Conservation (phyloP, 2,797 vertebrate genomes). For the Simalia tracyae region DNA sequence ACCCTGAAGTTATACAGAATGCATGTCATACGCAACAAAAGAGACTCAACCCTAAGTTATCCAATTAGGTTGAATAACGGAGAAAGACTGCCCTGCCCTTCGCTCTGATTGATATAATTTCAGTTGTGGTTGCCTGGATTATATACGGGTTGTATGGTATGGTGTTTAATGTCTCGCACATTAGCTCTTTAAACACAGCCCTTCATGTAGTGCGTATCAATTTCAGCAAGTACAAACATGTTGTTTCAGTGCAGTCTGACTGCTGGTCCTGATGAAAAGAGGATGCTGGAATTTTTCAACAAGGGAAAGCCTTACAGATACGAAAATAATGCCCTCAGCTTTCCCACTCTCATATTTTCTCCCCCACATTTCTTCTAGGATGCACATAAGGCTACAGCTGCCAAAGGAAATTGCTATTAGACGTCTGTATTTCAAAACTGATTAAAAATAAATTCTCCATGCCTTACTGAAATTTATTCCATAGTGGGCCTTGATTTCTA, state of each 20-base stretch:
- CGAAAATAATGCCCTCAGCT: slow-evolving; percentile 41
- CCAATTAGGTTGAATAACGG: slow-evolving; percentile 51
- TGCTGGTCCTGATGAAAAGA: slow-evolving; percentile 53
- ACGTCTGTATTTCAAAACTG: slow-evolving; percentile 65
- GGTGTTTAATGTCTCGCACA: slow-evolving; percentile 63
- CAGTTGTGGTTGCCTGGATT: slow-evolving; percentile 46
- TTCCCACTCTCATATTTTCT: slow-evolving; percentile 50
- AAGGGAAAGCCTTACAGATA: slow-evolving; percentile 42
- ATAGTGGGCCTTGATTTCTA: slow-evolving; percentile 58
- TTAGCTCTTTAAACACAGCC: slow-evolving; percentile 59
- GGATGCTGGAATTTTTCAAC: slow-evolving; percentile 52
- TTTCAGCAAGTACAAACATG: slow-evolving; percentile 43
- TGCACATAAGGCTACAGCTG: slow-evolving; percentile 54
- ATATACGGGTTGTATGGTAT: slow-evolving; percentile 52
- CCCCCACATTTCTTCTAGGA: slow-evolving; percentile 47
- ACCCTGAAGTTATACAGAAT: not conserved
- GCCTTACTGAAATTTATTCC: slow-evolving; percentile 67
- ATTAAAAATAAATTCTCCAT: slow-evolving; percentile 68
- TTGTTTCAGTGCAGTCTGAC: slow-evolving; percentile 31
- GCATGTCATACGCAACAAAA: not conserved
- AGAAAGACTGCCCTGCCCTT: slow-evolving; percentile 41
- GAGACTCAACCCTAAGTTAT: slow-evolving; percentile 46
- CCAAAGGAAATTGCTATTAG: slow-evolving; percentile 58
- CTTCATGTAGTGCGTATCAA: slow-evolving; percentile 49
- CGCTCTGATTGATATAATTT: slow-evolving; percentile 48